phyloP scores from a whole-genome alignment of 2,797 vertebrate species.

The Scyliorhinus canicula region DNA sequence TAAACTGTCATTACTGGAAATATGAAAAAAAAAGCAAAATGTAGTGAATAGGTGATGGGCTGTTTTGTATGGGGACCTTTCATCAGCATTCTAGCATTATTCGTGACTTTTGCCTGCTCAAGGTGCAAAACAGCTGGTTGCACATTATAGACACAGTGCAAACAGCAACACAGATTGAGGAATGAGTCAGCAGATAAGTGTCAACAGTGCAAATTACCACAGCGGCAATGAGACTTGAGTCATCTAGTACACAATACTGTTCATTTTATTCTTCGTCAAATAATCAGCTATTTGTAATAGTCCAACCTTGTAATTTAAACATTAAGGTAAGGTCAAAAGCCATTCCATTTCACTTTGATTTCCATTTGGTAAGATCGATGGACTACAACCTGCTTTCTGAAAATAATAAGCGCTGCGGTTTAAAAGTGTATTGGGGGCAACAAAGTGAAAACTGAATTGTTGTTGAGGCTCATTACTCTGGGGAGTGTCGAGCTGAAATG shows the following conservation, averaged over 20 bases:
- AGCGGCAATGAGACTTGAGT: background rate
- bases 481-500: background rate
- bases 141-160: background rate
- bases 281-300: slow-evolving; percentile 10
- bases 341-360: slow-evolving; percentile 4
- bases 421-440: background rate
- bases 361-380: background rate
- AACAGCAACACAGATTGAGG: background rate
- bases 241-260: background rate
- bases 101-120: background rate
- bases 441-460: background rate
- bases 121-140: background rate
- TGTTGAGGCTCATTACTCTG: background rate
- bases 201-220: background rate
- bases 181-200: slow-evolving; percentile 8
- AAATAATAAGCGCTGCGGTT: background rate
- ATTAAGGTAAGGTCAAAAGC: slow-evolving; percentile 1
- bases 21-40: background rate
- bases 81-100: background rate
- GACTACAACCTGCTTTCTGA: background rate
- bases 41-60: background rate
- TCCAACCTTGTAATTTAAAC: background rate
- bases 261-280: background rate
- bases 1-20: background rate
- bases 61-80: background rate